Evolutionary conservation across 2,113 vertebrate genomes (phyloP).

Genomic region (Corydoras maculifer): DNA sequence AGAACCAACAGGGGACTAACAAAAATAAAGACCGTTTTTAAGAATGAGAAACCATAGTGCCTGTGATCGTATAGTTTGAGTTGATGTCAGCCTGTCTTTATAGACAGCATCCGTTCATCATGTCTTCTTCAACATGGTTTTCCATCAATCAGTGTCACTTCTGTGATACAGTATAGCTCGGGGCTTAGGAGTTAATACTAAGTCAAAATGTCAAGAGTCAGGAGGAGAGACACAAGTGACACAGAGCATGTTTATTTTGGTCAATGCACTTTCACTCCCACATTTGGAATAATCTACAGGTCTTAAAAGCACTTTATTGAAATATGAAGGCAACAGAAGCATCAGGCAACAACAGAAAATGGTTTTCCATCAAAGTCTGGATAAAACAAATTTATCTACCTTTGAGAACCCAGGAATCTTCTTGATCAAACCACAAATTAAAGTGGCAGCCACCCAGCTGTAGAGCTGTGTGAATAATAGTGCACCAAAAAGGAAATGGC

Average conservation of each 20-base stretch:
- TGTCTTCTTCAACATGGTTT: not conserved
- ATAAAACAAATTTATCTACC: not conserved
- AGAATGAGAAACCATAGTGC: too few relatives aligned
- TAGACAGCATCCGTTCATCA: not conserved
- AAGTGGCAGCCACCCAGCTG: constrained; percentile 11
- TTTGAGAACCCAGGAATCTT: not conserved
- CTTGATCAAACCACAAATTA: not conserved
- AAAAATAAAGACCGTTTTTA: too few relatives aligned
- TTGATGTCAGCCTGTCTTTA: too few relatives aligned
- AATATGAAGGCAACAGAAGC: too few relatives aligned
- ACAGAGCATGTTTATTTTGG: not conserved
- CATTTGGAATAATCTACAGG: too few relatives aligned
- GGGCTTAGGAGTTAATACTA: not conserved
- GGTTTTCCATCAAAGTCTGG: not conserved
- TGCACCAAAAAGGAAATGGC: constrained; percentile 12
- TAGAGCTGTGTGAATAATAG: constrained; percentile 12
- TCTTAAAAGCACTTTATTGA: too few relatives aligned
- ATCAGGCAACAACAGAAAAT: not conserved
- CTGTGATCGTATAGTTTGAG: too few relatives aligned
- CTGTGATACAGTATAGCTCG: not conserved
- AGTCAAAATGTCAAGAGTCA: not conserved
- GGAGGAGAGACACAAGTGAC: not conserved
- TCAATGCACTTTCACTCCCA: too few relatives aligned
- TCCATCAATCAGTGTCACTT: constrained; percentile 7
- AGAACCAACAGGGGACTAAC: too few relatives aligned